A percentile compares a stretch with the other conserved stretches of the same genome.
These are phyloP conservation scores for Chromoteleia sp. DNA, from an alignment of 2,888 invertebrate genomes.

Conservation along the genomic window DNA sequence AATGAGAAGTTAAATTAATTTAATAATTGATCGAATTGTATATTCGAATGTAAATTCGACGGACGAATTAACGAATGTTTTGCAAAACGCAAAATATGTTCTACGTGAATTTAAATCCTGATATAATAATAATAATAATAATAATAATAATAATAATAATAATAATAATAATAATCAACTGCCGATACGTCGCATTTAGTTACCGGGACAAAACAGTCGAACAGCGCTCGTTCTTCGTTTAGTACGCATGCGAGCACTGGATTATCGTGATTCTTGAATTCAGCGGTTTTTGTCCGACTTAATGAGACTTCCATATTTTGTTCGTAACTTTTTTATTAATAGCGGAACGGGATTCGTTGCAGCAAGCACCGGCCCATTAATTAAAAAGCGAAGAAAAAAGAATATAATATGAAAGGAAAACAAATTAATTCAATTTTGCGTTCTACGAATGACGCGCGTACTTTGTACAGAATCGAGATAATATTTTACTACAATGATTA, in stretches of 20 bases:
- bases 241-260: not conserved
- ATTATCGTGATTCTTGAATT: slow-evolving; percentile 2
- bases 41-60: not conserved
- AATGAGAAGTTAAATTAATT: too few relatives aligned
- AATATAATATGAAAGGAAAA: too few relatives aligned
- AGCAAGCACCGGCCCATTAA: slow-evolving; percentile 3
- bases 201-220: too few relatives aligned
- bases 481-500: slow-evolving; percentile 31
- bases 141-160: too few relatives aligned
- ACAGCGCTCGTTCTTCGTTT: not conserved
- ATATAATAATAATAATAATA: slow-evolving; percentile 21
- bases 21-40: too few relatives aligned
- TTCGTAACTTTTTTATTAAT: slow-evolving; percentile 20
- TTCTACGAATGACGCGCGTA: slow-evolving; percentile 6
- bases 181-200: slow-evolving; percentile 18
- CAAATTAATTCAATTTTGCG: not conserved
- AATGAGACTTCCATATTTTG: slow-evolving; percentile 21
- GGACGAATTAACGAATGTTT: slow-evolving; percentile 6
- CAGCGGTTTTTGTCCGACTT: slow-evolving; percentile 12
- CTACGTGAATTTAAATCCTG: slow-evolving; percentile 17
- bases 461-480: slow-evolving; percentile 16
- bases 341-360: not conserved
- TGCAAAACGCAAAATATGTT: not conserved
- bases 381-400: not conserved
- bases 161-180: too few relatives aligned